Evolutionary conservation across 2,797 vertebrate genomes (phyloP).

Genomic region (Knipowitschia caucasica): DNA sequence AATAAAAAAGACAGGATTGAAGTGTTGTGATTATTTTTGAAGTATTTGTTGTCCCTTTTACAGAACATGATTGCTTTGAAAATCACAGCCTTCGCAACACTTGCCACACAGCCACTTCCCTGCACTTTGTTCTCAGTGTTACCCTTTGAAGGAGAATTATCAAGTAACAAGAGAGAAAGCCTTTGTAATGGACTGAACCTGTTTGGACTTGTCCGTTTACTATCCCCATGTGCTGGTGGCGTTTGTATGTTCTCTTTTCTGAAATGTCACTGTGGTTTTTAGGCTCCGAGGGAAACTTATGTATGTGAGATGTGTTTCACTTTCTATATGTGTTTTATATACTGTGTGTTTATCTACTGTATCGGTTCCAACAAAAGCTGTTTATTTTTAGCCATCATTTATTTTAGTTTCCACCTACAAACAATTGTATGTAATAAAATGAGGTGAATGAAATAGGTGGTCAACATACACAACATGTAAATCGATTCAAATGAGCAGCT

Average conservation of each 20-base stretch:
- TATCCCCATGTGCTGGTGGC: background rate
- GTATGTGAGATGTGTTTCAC: too few species aligned
- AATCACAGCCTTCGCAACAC: too few species aligned
- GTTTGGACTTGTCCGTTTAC: background rate
- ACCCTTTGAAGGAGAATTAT: background rate
- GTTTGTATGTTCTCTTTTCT: background rate
- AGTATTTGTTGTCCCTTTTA: too few species aligned
- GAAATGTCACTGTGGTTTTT: background rate
- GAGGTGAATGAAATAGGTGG: background rate
- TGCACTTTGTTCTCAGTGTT: background rate
- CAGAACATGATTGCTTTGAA: too few species aligned
- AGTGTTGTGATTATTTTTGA: too few species aligned
- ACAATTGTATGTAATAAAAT: background rate
- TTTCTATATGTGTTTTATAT: too few species aligned
- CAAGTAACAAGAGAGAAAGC: background rate
- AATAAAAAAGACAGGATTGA: too few species aligned
- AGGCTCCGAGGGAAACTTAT: background rate
- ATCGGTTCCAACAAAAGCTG: too few species aligned
- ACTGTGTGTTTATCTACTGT: too few species aligned
- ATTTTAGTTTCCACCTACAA: too few species aligned
- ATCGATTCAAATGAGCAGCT: constrained; percentile 33
- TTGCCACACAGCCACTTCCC: too few species aligned
- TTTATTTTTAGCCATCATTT: too few species aligned
- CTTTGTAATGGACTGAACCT: background rate
- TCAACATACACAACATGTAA: constrained; percentile 29